Percentiles rank a stretch among this genome's conserved stretches.
Evolutionary conservation across 2,113 vertebrate species (phyloP).

Genomic region (Rostratula benghalensis): DNA sequence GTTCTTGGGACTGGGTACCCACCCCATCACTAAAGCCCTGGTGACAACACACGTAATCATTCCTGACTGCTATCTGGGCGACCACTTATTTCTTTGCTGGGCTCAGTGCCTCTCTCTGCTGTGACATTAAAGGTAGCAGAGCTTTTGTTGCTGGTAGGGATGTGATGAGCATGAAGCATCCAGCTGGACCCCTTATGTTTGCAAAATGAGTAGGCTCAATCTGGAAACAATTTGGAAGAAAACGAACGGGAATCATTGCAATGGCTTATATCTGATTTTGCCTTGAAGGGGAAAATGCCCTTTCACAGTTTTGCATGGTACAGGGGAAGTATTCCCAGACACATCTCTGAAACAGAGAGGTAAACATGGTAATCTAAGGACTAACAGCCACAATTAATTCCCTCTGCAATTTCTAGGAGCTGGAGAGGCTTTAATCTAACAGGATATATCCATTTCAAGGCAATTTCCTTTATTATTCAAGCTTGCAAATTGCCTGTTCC

Average conservation of each 20-base stretch:
- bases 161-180: background rate
- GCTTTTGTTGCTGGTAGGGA: background rate
- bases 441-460: constrained; percentile 7
- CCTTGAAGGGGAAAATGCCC: background rate
- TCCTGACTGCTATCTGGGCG: background rate
- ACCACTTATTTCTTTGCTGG: background rate
- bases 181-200: background rate
- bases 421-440: background rate
- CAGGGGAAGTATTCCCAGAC: background rate
- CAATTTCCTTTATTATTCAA: constrained; percentile 53
- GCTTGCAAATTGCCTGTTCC: constrained; percentile 33
- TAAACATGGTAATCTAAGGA: background rate
- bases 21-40: background rate
- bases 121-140: constrained; percentile 1
- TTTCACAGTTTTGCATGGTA: background rate
- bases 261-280: background rate
- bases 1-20: background rate
- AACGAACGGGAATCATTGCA: background rate
- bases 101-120: background rate
- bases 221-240: background rate
- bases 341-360: background rate
- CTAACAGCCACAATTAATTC: constrained; percentile 27
- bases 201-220: background rate
- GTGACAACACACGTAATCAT: rapidly evolving
- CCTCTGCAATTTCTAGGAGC: background rate